phyloP scores from a whole-genome alignment of 1,140 invertebrate genomes.

The Drosophila kohkoa region DNA sequence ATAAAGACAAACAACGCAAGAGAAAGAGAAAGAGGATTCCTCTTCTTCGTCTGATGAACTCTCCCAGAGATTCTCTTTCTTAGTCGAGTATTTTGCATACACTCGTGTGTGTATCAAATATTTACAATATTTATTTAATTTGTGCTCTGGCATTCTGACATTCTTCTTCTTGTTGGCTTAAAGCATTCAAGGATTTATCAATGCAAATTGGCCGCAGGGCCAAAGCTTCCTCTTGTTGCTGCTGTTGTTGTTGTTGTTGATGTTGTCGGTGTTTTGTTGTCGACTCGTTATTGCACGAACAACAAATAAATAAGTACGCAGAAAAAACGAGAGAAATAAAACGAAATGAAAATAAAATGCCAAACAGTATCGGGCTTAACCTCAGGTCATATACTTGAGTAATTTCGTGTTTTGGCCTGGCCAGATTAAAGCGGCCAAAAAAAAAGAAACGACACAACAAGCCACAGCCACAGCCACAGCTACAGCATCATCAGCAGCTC shows the following conservation, averaged over 20 bases:
- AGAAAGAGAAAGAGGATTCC: neutral
- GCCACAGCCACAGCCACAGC: slow-evolving; percentile 1
- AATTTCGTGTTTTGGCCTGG: slow-evolving; percentile 27
- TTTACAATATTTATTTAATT: slow-evolving; percentile 46
- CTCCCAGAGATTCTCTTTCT: neutral
- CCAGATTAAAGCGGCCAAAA: slow-evolving; percentile 26
- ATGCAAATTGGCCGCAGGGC: slow-evolving; percentile 24
- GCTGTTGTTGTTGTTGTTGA: slow-evolving; percentile 14
- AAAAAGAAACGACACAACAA: slow-evolving; percentile 12
- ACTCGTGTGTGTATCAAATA: slow-evolving; percentile 48
- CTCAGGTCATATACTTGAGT: slow-evolving; percentile 37
- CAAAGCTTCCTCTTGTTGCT: slow-evolving; percentile 3
- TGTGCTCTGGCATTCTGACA: slow-evolving; percentile 2
- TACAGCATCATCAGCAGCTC: neutral
- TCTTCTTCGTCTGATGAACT: neutral
- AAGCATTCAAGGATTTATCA: slow-evolving; percentile 28
- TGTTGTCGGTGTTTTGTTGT: slow-evolving; percentile 3
- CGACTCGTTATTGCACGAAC: slow-evolving; percentile 22
- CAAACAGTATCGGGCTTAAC: slow-evolving; percentile 15
- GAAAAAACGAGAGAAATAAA: neutral
- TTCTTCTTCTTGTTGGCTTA: neutral
- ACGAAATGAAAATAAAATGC: slow-evolving; percentile 20
- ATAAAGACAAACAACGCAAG: slow-evolving; percentile 19
- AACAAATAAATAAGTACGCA: slow-evolving; percentile 25
- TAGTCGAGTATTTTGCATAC: slow-evolving; percentile 6